Conservation (phyloP, 2,113 vertebrate genomes). For the Lutjanus erythropterus region DNA sequence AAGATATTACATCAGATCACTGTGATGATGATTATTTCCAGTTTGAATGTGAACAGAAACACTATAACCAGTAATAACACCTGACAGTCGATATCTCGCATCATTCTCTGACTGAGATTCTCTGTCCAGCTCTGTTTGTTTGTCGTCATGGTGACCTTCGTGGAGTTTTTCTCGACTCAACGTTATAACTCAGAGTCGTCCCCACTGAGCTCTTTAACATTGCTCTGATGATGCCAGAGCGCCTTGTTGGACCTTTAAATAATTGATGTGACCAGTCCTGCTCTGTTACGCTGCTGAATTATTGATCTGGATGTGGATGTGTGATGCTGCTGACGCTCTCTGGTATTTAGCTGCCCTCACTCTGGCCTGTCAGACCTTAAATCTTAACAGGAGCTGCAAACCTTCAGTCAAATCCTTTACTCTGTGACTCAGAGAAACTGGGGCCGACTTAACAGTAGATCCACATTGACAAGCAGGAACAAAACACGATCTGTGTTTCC, state of each 20-base stretch:
- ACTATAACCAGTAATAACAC: too few species aligned
- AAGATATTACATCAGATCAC: not conserved
- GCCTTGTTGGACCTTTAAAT: conserved; percentile 14
- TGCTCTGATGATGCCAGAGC: not conserved
- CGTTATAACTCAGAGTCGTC: not conserved
- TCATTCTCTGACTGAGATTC: too few species aligned
- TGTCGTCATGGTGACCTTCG: not conserved
- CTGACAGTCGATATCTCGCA: too few species aligned
- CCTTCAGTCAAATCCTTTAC: not conserved
- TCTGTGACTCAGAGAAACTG: not conserved
- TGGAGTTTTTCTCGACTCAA: not conserved
- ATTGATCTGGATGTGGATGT: conserved; percentile 31
- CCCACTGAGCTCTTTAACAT: not conserved
- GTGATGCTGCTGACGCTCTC: not conserved
- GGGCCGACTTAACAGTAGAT: not conserved
- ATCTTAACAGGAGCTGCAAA: not conserved
- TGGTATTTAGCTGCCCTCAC: conserved; percentile 1
- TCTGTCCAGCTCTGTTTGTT: not conserved
- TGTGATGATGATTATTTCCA: too few species aligned
- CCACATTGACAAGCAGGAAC: not conserved
- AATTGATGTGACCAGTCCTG: conserved; percentile 25
- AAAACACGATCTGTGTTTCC: too few species aligned
- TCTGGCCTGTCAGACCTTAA: too few species aligned
- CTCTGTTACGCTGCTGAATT: conserved; percentile 39
- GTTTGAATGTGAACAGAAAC: too few species aligned